Evolutionary conservation across 2,797 vertebrate species (phyloP).

Genomic region (Sitta carolinensis): DNA sequence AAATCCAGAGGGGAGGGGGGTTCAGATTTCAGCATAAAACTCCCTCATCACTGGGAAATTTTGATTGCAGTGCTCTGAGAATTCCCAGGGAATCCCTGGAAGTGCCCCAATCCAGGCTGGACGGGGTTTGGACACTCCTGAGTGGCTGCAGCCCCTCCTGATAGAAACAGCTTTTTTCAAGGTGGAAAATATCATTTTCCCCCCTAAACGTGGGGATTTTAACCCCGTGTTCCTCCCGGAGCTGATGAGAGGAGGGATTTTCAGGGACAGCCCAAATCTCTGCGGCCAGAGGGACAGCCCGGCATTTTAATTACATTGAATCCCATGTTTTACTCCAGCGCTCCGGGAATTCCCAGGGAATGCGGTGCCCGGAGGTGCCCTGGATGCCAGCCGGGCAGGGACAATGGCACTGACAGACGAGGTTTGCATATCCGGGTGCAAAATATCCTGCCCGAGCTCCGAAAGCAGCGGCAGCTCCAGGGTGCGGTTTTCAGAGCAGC

Average conservation of each 20-base stretch:
- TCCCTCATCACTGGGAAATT: too few species aligned
- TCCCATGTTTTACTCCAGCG: accelerated
- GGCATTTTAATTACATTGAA: accelerated
- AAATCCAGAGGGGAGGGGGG: too few species aligned
- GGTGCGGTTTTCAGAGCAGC: background rate
- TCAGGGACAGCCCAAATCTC: background rate
- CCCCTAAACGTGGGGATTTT: background rate
- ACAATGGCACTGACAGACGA: constrained; percentile 16
- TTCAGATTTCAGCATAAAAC: too few species aligned
- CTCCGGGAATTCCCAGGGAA: background rate
- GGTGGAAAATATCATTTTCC: background rate
- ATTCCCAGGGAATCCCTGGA: background rate
- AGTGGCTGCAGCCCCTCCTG: too few species aligned
- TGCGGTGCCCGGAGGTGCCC: background rate
- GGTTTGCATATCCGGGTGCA: constrained; percentile 49
- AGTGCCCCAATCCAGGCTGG: background rate
- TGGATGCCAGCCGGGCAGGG: background rate
- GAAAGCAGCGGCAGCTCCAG: background rate
- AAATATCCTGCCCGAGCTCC: too few species aligned
- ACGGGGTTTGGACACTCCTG: too few species aligned
- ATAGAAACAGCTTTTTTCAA: background rate
- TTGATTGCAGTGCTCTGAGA: background rate
- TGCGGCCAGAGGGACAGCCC: background rate
- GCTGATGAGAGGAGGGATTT: too few species aligned
- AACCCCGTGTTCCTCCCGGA: too few species aligned